A percentile compares a stretch with the other conserved stretches of the same genome.
These are phyloP conservation scores for Rotaria socialis DNA, from an alignment of 2,888 invertebrate species.

Conservation along the genomic window DNA sequence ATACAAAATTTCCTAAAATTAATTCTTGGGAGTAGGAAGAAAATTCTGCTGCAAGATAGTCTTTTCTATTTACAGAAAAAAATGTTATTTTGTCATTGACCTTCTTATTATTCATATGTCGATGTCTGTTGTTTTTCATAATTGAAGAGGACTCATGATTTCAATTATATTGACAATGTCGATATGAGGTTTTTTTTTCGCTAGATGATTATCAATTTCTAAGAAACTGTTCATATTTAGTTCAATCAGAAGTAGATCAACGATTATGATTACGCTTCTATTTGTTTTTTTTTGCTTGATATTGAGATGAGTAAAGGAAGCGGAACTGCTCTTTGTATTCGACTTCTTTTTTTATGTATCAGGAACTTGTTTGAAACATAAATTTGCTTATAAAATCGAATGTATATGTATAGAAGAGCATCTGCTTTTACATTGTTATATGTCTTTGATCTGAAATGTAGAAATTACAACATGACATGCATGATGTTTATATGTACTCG, in stretches of 20 bases:
- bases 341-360: neutral
- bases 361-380: neutral
- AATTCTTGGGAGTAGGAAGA: too few relatives aligned
- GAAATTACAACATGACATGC: too few relatives aligned
- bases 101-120: neutral
- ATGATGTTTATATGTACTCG: too few relatives aligned
- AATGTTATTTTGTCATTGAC: neutral
- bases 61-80: neutral
- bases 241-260: neutral
- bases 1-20: too few relatives aligned
- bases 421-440: neutral
- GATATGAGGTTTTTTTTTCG: neutral
- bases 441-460: neutral
- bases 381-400: neutral
- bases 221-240: too few relatives aligned
- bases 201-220: neutral
- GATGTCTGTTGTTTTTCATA: slow-evolving; percentile 3
- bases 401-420: neutral
- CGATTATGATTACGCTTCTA: neutral
- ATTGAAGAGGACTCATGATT: neutral
- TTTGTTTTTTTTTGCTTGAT: neutral
- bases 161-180: neutral
- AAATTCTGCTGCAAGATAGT: too few relatives aligned
- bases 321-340: neutral
- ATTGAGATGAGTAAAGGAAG: neutral